Evolutionary conservation across 2,113 vertebrate genomes (phyloP).

Genomic region (Etia nguti): DNA sequence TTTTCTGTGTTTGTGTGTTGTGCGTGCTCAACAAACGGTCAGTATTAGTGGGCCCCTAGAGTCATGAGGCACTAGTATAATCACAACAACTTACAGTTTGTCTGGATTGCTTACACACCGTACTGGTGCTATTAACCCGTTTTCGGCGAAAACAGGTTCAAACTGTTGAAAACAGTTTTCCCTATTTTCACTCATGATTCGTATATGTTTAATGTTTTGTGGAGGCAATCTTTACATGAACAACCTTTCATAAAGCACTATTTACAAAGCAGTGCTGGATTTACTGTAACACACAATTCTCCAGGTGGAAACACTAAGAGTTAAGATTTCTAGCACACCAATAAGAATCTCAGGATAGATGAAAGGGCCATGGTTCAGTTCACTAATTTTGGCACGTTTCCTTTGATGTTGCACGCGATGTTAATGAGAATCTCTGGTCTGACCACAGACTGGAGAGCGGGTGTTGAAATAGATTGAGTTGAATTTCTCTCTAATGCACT

Average conservation of each 20-base stretch:
- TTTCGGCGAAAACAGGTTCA: too few species aligned
- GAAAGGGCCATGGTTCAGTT: not conserved
- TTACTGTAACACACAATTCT: not conserved
- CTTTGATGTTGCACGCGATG: not conserved
- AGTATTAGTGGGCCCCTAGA: not conserved
- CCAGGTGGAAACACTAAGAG: not conserved
- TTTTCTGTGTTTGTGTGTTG: not conserved
- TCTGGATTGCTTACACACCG: not conserved
- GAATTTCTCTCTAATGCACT: not conserved
- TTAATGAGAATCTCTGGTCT: not conserved
- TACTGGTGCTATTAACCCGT: not conserved
- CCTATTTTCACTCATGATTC: not conserved
- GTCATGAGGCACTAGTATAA: not conserved
- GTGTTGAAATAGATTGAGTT: accelerated
- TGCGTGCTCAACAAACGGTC: not conserved
- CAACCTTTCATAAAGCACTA: not conserved
- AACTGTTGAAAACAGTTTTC: not conserved
- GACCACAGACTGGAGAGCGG: not conserved
- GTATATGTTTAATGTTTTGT: not conserved
- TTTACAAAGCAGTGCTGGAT: not conserved
- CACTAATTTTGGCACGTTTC: not conserved
- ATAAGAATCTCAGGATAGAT: not conserved
- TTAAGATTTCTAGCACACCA: not conserved
- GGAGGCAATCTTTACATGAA: accelerated
- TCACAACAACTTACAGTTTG: not conserved